Evolutionary conservation across 2,113 vertebrate species (phyloP).

Genomic region (Nannospalax galili): DNA sequence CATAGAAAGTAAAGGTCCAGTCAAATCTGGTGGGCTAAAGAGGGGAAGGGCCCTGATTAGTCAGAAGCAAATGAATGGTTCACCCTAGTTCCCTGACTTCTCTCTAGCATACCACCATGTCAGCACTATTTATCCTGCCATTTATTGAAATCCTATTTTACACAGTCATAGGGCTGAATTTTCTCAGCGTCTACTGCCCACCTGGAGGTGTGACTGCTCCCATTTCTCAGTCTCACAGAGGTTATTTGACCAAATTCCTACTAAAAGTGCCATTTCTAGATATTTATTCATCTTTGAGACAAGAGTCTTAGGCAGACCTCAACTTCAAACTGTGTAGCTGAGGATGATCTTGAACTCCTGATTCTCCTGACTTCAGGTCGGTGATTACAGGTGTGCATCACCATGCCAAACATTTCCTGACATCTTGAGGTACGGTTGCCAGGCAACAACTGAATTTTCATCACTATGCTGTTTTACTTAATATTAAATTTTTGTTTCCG

Average conservation of each 20-base stretch:
- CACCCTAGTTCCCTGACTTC: neutral
- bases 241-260: slow-evolving; percentile 3
- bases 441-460: neutral
- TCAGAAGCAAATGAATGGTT: neutral
- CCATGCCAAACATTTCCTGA: neutral
- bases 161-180: neutral
- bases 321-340: neutral
- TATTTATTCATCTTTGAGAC: neutral
- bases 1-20: neutral
- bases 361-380: neutral
- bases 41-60: neutral
- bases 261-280: neutral
- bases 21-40: neutral
- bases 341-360: neutral
- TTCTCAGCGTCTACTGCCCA: neutral
- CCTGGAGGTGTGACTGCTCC: neutral
- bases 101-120: neutral
- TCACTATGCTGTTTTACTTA: neutral
- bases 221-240: neutral
- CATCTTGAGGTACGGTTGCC: neutral
- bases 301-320: neutral
- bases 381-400: neutral
- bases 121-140: neutral
- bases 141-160: neutral
- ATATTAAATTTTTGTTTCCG: neutral